Base-by-base conservation (phyloP, 2,888 invertebrate genomes). In the Urechis unicinctus region DNA sequence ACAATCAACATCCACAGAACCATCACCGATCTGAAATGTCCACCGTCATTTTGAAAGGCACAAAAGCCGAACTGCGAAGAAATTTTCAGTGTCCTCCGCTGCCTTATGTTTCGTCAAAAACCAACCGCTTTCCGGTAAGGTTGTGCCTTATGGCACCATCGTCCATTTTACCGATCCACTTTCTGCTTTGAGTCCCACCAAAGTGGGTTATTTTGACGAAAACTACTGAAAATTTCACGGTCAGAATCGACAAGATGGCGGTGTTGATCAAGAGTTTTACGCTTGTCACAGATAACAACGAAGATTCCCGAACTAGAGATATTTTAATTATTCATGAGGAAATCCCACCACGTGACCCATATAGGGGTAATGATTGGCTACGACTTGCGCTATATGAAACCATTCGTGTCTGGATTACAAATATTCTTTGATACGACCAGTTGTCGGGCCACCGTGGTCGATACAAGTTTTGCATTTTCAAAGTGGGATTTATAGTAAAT, bases 251-350 rank as follows among this genome's bases (percentile, higher is more conserved):
- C 88, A 90, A 90, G 86, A 90, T 90, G 90, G 90, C 89, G 88
- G 89, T 88, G 87, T 88, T 88, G 88, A 88, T 88, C 88, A 88
- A 85, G 88, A 89, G 86, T 89, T 89, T 88, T 89, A 88, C 88
- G 88, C 89, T 89, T 89, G 89, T 89, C 89, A 89, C 86, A 87
- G 86, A 83, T 83, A 82, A 82, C 81, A 81, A 63, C 76, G 75
- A 70, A 69, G 61, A 68, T 66, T 68, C 57, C 72, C 75, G 77
- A 75, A 66, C 57, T 57, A 61, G 58, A 58, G 70, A 70, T 64
- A 70, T 65, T 66, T 64, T 61, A 68, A 70, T 70, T 72, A 72
- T 73, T 70, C 71, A 69, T 62, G 56, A 56, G 58, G 58, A 62
- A 60, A 42, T 36, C 28, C 47, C 43, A 13, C 59, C 73, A 72